phyloP scores from a whole-genome alignment of 53 echinoderm and acorn worm genomes.

The Holothuria leucospilota region DNA sequence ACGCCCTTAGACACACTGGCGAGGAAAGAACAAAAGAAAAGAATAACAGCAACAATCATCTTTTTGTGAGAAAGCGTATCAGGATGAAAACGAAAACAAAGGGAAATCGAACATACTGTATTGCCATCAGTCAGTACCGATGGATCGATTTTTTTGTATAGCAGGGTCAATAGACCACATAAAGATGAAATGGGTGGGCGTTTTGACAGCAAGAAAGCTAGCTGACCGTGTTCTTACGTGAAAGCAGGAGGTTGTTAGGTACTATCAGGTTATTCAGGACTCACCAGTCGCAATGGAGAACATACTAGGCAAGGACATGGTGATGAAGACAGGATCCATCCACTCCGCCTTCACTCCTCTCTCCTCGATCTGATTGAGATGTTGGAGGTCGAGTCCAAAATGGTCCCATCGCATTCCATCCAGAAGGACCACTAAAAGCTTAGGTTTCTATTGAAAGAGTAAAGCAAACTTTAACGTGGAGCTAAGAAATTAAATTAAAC shows the following conservation, averaged over 20 bases:
- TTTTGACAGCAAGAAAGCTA: background rate
- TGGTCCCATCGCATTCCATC: conserved; percentile 82
- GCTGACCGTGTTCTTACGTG: background rate
- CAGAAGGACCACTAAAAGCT: conserved; percentile 57
- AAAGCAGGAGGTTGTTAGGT: too few relatives aligned
- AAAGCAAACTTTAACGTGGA: too few relatives aligned
- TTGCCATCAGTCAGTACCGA: too few relatives aligned
- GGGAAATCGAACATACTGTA: too few relatives aligned
- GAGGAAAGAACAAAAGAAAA: too few relatives aligned
- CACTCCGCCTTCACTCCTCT: conserved; percentile 71
- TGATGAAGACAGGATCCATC: conserved; percentile 71
- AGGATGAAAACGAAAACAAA: too few relatives aligned
- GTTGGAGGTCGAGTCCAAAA: conserved; percentile 57
- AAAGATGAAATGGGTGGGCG: too few relatives aligned
- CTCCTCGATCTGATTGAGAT: conserved; percentile 52
- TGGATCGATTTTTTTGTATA: background rate
- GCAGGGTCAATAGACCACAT: background rate
- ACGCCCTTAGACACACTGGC: too few relatives aligned
- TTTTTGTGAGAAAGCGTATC: too few relatives aligned
- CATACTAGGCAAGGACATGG: conserved; percentile 71
- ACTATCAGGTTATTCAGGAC: background rate
- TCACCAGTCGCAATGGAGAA: conserved; percentile 78
- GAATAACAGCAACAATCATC: too few relatives aligned
- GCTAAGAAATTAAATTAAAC: too few relatives aligned
- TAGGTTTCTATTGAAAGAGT: conserved; percentile 29